A percentile compares a stretch with the other conserved stretches of the same genome.
Evolutionary conservation across 2,113 vertebrate species (phyloP).

Genomic region (Craseonycteris thonglongyai): DNA sequence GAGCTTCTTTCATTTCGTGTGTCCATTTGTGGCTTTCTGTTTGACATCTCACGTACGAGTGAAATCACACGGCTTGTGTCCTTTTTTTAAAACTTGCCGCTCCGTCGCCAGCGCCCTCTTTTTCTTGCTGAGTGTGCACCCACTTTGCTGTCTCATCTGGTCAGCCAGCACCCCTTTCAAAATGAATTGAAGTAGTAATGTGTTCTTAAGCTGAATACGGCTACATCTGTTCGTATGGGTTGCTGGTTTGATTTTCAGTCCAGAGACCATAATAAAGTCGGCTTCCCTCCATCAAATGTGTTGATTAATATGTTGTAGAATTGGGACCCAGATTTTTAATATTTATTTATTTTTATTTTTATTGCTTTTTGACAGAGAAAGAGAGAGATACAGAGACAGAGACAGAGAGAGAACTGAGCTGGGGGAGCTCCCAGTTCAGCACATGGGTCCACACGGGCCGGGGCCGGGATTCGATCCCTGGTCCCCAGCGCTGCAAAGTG

Average conservation of each 20-base stretch:
- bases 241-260: constrained; percentile 58
- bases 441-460: too few species aligned
- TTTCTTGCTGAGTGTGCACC: background rate
- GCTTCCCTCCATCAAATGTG: constrained; percentile 61
- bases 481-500: too few species aligned
- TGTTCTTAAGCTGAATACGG: constrained; percentile 2
- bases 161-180: background rate
- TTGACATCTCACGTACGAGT: too few species aligned
- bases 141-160: background rate
- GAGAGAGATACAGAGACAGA: too few species aligned
- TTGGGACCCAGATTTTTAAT: constrained; percentile 68
- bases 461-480: too few species aligned
- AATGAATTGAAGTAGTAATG: constrained; percentile 30
- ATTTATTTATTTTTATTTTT: too few species aligned
- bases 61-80: background rate
- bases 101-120: background rate
- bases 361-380: too few species aligned
- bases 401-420: too few species aligned
- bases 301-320: constrained; percentile 72
- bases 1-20: background rate
- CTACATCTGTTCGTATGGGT: constrained; percentile 47
- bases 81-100: background rate
- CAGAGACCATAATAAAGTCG: constrained; percentile 64
- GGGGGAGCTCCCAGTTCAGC: too few species aligned
- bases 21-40: background rate